Base-by-base conservation (phyloP, 2,113 vertebrate genomes). In the Alethe diademata region DNA sequence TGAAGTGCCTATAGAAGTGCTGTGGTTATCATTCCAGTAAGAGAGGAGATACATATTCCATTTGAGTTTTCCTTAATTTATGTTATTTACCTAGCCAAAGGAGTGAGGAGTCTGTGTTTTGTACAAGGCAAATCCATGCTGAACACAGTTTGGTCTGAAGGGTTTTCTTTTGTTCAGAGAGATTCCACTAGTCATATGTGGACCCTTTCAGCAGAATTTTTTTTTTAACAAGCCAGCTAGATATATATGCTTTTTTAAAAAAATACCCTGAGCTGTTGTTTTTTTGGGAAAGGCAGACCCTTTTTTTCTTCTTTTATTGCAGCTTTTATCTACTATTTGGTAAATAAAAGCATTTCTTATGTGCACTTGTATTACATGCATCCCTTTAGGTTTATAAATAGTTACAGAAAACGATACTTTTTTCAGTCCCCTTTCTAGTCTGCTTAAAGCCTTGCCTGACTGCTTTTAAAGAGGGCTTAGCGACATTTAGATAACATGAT, bases 301-400 rank as follows among this genome's bases (percentile, higher is more conserved):
- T 42, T 92, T 65, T 64, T n/a, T 45, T 45, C 24, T 54, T 64
- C 33, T 89, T 87, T 82, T 69, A 42, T 61, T 94, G 65, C 20
- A 67, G 31, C 20, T 90, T 84, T 95, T 75, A 62, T 88, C 71
- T 64, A 28, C 61, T 84, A 38, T 81, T 94, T 88, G 57, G 51
- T 92, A 95, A 95, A 96, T 56, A 94, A 90, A 86, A 75, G 28
- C 16, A 51, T 78, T 92, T 80, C 64, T 74, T 84, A 51, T 1
- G 0, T 65, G 35, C n/a, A 28, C 17, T 86, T 71, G 29, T 64
- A 57, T 71, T 88, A 58, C 76, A 67, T 25, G 4, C 35, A 86
- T 78, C 57, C 78, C 80, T 73, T 96, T 71, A 92, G 43, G 36
- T 84, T 92, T 87, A 92, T 92, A 95, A 95, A 95, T 93, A 95